Conservation (phyloP, 2,113 vertebrate species). For the Stomatorhinus ivindoensis region DNA sequence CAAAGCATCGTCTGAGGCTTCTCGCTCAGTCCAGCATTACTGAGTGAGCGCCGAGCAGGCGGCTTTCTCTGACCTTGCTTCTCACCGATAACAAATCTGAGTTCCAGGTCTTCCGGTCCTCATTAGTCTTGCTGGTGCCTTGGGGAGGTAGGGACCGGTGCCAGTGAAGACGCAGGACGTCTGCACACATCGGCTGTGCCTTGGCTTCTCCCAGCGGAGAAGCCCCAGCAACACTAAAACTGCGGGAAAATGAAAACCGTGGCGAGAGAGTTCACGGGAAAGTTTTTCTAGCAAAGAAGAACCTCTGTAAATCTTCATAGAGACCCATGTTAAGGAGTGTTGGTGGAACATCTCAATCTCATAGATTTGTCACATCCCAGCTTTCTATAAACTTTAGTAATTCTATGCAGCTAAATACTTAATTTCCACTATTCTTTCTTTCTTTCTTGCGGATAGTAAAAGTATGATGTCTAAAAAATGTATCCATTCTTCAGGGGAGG, state of each 20-base stretch:
- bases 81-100: constrained; percentile 20
- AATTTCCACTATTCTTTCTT: not conserved
- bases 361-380: constrained; percentile 26
- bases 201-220: constrained; percentile 23
- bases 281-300: constrained; percentile 41
- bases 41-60: constrained; percentile 1
- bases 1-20: not conserved
- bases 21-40: not conserved
- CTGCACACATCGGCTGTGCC: not conserved
- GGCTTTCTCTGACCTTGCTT: constrained; percentile 19
- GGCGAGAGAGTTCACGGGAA: constrained; percentile 32
- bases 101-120: constrained; percentile 9
- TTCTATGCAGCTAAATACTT: constrained; percentile 20
- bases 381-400: constrained; percentile 23
- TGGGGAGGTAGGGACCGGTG: not conserved
- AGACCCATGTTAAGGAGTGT: constrained; percentile 25
- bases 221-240: constrained; percentile 38
- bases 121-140: constrained; percentile 24
- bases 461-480: not conserved
- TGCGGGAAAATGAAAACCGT: constrained; percentile 42
- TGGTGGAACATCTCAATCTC: constrained; percentile 28
- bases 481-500: not conserved
- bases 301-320: constrained; percentile 35
- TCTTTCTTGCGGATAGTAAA: not conserved
- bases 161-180: not conserved